phyloP scores from a whole-genome alignment of 2,888 invertebrate species.

The Desoria tigrina region DNA sequence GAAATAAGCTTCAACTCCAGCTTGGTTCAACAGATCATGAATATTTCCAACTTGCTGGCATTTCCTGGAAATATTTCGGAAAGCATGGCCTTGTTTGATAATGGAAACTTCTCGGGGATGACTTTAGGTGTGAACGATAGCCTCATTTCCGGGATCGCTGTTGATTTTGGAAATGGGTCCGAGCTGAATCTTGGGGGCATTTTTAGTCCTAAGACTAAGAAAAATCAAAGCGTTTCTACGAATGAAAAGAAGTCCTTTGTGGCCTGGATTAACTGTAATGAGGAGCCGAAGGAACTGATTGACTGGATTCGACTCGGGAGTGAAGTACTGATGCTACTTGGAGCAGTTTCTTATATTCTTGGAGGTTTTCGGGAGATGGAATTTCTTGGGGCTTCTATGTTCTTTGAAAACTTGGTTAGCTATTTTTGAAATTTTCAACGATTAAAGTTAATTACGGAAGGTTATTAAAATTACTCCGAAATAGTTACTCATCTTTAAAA shows the following conservation, averaged over 20 bases:
- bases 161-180: neutral
- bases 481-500: no score
- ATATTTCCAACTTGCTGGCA: constrained; percentile 51
- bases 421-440: neutral
- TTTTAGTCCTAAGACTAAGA: neutral
- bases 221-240: neutral
- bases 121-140: neutral
- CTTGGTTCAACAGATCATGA: constrained; percentile 38
- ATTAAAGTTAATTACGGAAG: no score
- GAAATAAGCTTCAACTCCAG: constrained; percentile 34
- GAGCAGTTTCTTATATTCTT: constrained; percentile 79
- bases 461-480: no score
- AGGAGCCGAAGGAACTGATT: constrained; percentile 56
- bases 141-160: neutral
- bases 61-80: constrained; percentile 3
- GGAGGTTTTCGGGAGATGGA: constrained; percentile 83
- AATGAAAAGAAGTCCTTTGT: no score
- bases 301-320: constrained; percentile 72
- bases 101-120: constrained; percentile 2
- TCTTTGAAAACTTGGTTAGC: constrained; percentile 87
- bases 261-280: constrained; percentile 29
- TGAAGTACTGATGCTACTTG: constrained; percentile 77
- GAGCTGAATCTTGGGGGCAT: neutral
- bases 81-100: neutral
- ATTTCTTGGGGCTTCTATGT: constrained; percentile 90